These are phyloP conservation scores for Chirona hameri DNA, from an alignment of 2,888 invertebrate species.

Conservation along the genomic window DNA sequence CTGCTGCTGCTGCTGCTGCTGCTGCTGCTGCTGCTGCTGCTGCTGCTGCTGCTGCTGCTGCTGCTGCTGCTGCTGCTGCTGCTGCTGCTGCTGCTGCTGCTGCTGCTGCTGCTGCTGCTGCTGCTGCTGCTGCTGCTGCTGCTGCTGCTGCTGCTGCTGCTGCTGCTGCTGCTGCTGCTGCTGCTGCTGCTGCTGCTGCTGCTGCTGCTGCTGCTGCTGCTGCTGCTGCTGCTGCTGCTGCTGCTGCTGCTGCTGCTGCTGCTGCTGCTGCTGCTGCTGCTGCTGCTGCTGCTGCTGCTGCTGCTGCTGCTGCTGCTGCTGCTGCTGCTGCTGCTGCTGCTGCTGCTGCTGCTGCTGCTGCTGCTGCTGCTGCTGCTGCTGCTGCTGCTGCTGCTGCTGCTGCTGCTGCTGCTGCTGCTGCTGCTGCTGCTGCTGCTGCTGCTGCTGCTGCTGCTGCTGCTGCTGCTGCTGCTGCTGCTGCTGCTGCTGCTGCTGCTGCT, in stretches of 20 bases:
- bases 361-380: background rate
- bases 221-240: background rate
- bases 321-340: conserved; percentile 14
- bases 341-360: background rate
- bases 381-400: background rate
- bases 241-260: background rate
- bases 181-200: conserved; percentile 13
- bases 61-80: background rate
- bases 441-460: background rate
- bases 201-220: background rate
- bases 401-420: conserved; percentile 8
- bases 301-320: background rate
- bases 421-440: background rate
- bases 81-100: background rate
- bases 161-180: background rate
- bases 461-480: conserved; percentile 4
- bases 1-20: background rate
- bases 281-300: background rate
- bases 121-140: conserved; percentile 1
- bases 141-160: background rate
- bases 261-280: conserved; percentile 1
- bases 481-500: conserved; percentile 1
- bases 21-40: background rate
- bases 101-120: conserved; percentile 4
- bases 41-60: conserved; percentile 8